Evolutionary conservation across 1,140 invertebrate species (phyloP), one percentile per base, ranked within the genome.

Genomic region (Drosophila mauritiana): DNA sequence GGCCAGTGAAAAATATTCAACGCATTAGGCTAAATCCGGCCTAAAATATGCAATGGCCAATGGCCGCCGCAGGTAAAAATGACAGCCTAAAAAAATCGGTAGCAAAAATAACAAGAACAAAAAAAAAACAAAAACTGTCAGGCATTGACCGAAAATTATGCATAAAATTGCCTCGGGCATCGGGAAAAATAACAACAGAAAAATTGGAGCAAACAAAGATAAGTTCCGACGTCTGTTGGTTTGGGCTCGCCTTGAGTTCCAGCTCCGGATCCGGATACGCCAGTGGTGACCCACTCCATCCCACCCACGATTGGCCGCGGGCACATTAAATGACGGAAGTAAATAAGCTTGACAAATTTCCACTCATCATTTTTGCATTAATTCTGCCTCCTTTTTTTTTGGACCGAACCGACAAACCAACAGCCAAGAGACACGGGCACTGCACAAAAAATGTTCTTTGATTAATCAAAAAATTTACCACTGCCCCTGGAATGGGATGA

Each of bases 341-440:
- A 91, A 91, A 91, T 91, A 91, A 91, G 89, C 89, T 89, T 91
- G 89, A 91, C 90, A 91, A 91, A 91, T 91, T 91, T 91, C 85
- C 84, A 90, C 89, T 91, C 89, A 91, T 91, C 84, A 91, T 91
- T 91, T 91, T 91, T 91, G 80, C 89, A 91, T 91, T 91, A 91
- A 91, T 91, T 91, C 89, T 56, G 89, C 74, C 89, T 91, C 77
- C 80, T 91, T 91, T 90, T 64, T 64, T 65, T 64, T 34, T 34
- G 34, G 61, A 46, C 37, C 61, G 52, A 82, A 84, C 51, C 70
- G 67, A 74, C 79, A 74, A 74, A 64, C 70, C 73, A 79, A 78
- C 78, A 56, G 53, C 39, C 53, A 69, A 46, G 61, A 63, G 48
- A 25, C 59, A 63, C 54, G 58, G 48, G 37, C 40, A 49, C 61